Percentiles rank a stretch among this genome's conserved stretches.
Evolutionary conservation across 1,140 invertebrate species (phyloP).

Genomic region (Theocolax elegans): DNA sequence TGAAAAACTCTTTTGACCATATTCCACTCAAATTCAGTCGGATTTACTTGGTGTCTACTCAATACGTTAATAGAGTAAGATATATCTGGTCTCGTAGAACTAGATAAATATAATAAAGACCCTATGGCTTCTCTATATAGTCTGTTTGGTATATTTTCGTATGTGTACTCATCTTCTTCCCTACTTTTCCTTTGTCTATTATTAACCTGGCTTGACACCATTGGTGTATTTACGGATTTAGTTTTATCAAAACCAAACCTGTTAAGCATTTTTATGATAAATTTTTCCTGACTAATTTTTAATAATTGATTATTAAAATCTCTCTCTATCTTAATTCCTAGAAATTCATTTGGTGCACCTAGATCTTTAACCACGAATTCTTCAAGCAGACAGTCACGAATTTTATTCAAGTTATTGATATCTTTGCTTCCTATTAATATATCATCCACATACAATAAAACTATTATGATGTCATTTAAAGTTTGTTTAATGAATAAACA

Average conservation of each 20-base stretch:
- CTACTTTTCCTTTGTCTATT: not conserved
- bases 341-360: slow-evolving; percentile 1
- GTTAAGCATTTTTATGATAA: slow-evolving; percentile 1
- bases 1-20: no score
- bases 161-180: no score
- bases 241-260: not conserved
- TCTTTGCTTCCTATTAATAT: not conserved
- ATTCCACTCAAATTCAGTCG: no score
- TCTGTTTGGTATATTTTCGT: no score
- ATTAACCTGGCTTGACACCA: not conserved
- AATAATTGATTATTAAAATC: not conserved
- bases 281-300: not conserved
- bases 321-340: slow-evolving; percentile 7
- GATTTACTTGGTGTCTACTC: slow-evolving; percentile 31
- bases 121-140: no score
- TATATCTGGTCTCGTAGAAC: slow-evolving; percentile 20
- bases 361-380: slow-evolving; percentile 5
- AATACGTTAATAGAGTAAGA: not conserved
- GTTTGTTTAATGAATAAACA: not conserved
- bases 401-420: not conserved
- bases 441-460: no score
- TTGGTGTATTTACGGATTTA: slow-evolving; percentile 1
- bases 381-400: not conserved
- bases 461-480: no score
- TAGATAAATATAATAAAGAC: slow-evolving; percentile 15